Evolutionary conservation across 1,140 invertebrate species (phyloP).

Genomic region (Drosophila erecta): DNA sequence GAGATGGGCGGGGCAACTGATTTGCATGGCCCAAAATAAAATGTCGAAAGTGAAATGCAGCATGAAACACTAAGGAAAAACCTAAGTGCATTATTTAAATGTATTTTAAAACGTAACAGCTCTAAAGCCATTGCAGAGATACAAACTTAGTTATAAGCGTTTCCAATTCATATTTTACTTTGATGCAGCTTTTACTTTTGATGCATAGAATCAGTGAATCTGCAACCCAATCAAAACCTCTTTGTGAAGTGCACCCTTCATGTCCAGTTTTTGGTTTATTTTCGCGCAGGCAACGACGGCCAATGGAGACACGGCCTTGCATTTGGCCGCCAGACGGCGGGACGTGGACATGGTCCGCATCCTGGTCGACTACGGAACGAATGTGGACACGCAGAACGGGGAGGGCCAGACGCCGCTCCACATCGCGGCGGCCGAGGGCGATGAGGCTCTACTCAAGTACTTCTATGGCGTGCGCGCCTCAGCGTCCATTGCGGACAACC

Average conservation of each 20-base stretch:
- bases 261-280: background rate
- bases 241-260: slow-evolving; percentile 22
- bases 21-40: slow-evolving; percentile 66
- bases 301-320: slow-evolving; percentile 94
- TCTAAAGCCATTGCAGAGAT: too few species aligned
- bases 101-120: background rate
- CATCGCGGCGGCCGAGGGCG: slow-evolving; percentile 97
- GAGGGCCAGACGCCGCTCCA: slow-evolving; percentile 97
- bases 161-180: too few species aligned
- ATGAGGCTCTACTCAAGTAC: slow-evolving; percentile 97
- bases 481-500: slow-evolving; percentile 96
- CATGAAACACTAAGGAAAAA: slow-evolving; percentile 3
- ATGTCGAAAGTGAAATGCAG: slow-evolving; percentile 33
- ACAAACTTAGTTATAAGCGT: too few species aligned
- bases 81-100: background rate
- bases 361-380: slow-evolving; percentile 95
- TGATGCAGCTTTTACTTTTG: too few species aligned
- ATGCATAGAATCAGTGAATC: background rate
- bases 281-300: slow-evolving; percentile 87
- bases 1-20: slow-evolving; percentile 19
- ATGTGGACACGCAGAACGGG: slow-evolving; percentile 95
- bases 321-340: slow-evolving; percentile 94
- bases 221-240: background rate
- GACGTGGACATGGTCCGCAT: slow-evolving; percentile 97
- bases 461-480: slow-evolving; percentile 97